phyloP scores from a whole-genome alignment of 2,888 invertebrate genomes.

The Digitonthophagus gazella region DNA sequence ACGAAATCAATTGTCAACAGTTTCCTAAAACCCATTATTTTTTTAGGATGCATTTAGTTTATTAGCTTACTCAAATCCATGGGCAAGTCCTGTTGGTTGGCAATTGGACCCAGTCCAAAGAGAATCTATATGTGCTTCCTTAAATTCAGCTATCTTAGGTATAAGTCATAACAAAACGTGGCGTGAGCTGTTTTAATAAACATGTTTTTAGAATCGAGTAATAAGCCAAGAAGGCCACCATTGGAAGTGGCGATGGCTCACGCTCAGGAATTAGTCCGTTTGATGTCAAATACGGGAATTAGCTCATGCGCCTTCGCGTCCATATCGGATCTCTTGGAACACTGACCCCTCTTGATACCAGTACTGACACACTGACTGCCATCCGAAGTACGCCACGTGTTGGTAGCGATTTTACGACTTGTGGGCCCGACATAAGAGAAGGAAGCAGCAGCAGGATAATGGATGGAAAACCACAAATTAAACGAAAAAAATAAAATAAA shows the following conservation, averaged over 20 bases:
- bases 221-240: conserved; percentile 86
- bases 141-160: conserved; percentile 98
- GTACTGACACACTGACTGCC: conserved; percentile 35
- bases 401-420: background rate
- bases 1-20: background rate
- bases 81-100: conserved; percentile 95
- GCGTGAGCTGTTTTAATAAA: background rate
- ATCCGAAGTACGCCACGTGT: conserved; percentile 23
- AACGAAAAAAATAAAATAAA: background rate
- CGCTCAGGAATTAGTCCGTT: conserved; percentile 80
- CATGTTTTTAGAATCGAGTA: conserved; percentile 75
- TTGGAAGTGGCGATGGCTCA: conserved; percentile 91
- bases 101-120: conserved; percentile 92
- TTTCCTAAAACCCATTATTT: conserved; percentile 19
- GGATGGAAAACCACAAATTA: background rate
- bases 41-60: conserved; percentile 94
- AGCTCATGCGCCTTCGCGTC: conserved; percentile 95
- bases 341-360: conserved; percentile 35
- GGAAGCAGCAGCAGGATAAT: background rate
- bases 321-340: conserved; percentile 67
- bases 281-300: conserved; percentile 86
- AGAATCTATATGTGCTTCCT: conserved; percentile 91
- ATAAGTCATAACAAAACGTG: conserved; percentile 36
- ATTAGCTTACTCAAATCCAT: conserved; percentile 96
- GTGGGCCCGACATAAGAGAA: background rate